Evolutionary conservation across 1,140 invertebrate genomes (phyloP), one percentile per base, ranked within the genome.

Genomic region (Apis florea): DNA sequence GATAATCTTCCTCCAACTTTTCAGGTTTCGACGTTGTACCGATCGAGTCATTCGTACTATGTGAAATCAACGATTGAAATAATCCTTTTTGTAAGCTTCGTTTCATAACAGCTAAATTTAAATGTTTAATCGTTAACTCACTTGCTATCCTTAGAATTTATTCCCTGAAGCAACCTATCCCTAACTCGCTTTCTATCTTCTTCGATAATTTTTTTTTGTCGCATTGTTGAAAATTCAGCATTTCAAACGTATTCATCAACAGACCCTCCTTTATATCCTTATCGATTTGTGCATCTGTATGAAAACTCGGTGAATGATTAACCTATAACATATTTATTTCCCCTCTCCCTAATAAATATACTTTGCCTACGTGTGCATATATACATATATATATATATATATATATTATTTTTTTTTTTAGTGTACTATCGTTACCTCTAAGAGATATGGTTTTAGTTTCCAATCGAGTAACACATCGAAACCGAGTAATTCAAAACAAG

Each of bases 231-330:
- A 98, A 95, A 93, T 98, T 97, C 72, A 98, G 94, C 92, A 98
- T 95, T 9, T 95, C 95, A 83, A 98, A 96, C 6, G 97, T 98
- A 89, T 98, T 97, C 58, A 94, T 95, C n/a, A 98, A 92, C 10
- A 98, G 93, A 1, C 95, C 93, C 88, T 97, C 96, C 91, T 98
- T 98, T 6, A 98, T 96, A 88, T 98, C 97, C 78, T 95, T 95
- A 90, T 98, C 98, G 64, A 98, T 93, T 78, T 95, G 94, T 4
- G 97, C 96, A 90, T 98, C 97, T 1, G 97, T 98, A 88, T 97
- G 96, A 90, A 98, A 98, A 93, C 97, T 98, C 8, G 98, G 98
- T 10, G 97, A 98, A 90, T 98, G 97, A 93, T 98, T 98, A 2
- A 98, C 96, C 95, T 96, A 70, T 49, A 77, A 72, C 67, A 81